These are phyloP conservation scores for Andricus quercusramuli DNA, from an alignment of 2,888 invertebrate species.

Conservation along the genomic window DNA sequence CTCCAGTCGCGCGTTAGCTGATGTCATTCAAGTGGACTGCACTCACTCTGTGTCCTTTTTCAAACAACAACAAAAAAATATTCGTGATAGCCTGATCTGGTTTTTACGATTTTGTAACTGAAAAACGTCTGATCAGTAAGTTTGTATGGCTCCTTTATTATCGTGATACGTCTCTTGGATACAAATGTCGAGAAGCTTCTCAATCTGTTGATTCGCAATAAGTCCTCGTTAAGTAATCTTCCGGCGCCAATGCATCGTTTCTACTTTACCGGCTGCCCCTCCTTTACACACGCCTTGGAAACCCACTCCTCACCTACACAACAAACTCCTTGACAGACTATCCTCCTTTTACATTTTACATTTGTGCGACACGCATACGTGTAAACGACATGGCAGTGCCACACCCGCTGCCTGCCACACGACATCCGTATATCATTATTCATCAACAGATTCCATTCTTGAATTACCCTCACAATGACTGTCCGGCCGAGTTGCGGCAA, in stretches of 20 bases:
- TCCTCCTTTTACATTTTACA: constrained; percentile 23
- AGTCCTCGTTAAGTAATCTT: constrained; percentile 36
- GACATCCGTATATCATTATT: constrained; percentile 56
- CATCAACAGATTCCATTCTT: constrained; percentile 59
- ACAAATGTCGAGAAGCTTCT: not conserved
- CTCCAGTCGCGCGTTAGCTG: too few species aligned
- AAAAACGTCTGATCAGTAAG: not conserved
- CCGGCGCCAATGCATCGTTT: constrained; percentile 39
- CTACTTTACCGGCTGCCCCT: constrained; percentile 36
- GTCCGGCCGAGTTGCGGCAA: not conserved
- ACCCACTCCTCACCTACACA: constrained; percentile 30
- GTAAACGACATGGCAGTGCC: constrained; percentile 43
- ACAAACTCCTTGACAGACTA: constrained; percentile 24
- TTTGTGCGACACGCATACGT: constrained; percentile 41
- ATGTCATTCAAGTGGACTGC: too few species aligned
- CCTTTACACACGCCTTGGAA: constrained; percentile 31
- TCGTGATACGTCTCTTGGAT: not conserved
- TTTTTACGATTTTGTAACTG: not conserved
- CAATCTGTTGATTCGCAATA: constrained; percentile 11
- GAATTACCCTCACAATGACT: not conserved
- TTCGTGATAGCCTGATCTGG: not conserved
- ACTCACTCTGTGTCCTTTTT: not conserved
- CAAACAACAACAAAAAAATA: not conserved
- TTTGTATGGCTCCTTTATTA: not conserved
- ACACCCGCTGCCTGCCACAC: constrained; percentile 52